These are phyloP conservation scores for Myiagra hebetior DNA, from an alignment of 2,113 vertebrate species.

Conservation along the genomic window DNA sequence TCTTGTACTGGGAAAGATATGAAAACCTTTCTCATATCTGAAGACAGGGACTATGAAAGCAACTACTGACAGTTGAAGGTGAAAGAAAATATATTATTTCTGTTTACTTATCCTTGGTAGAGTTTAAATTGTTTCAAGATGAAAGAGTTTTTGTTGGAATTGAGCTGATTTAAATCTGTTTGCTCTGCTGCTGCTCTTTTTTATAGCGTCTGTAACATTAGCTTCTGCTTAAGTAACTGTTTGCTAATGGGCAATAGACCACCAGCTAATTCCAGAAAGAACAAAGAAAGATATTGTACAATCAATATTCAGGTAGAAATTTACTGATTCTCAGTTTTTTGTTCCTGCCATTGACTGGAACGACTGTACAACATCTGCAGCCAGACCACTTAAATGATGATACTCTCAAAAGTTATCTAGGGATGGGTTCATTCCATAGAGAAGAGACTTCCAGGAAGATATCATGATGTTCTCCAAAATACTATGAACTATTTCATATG, in stretches of 20 bases:
- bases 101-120: slow-evolving; percentile 26
- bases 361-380: background rate
- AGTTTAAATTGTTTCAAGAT: slow-evolving; percentile 43
- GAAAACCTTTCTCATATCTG: background rate
- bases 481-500: background rate
- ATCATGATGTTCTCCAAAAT: background rate
- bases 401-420: background rate
- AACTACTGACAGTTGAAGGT: background rate
- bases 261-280: slow-evolving; percentile 17
- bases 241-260: slow-evolving; percentile 23
- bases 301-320: slow-evolving; percentile 11
- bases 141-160: slow-evolving; percentile 6
- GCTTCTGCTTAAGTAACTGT: slow-evolving; percentile 1
- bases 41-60: background rate
- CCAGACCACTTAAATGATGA: background rate
- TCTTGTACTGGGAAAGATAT: background rate
- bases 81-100: slow-evolving; percentile 13
- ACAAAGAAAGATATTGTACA: background rate
- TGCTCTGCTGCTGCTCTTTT: slow-evolving; percentile 13
- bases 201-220: slow-evolving; percentile 15
- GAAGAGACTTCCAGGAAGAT: background rate
- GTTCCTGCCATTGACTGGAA: background rate
- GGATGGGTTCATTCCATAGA: background rate
- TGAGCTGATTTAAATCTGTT: slow-evolving; percentile 35
- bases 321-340: background rate